phyloP scores from a whole-genome alignment of 1,140 invertebrate genomes.

The Lithobius niger region DNA sequence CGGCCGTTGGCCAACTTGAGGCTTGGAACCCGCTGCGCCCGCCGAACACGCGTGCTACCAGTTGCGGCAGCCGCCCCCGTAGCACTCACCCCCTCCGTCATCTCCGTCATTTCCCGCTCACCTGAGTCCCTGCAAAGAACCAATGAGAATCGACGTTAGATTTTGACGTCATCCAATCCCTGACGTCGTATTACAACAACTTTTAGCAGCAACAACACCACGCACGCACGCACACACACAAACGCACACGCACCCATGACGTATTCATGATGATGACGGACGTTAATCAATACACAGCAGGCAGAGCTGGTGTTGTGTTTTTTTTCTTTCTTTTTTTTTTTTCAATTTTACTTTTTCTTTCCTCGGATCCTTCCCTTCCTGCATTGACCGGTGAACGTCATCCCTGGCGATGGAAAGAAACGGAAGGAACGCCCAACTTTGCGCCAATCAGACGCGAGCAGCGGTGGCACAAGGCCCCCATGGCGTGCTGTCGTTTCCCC shows the following conservation, averaged over 20 bases:
- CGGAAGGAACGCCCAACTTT: too few species aligned
- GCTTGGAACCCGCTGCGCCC: slow-evolving; percentile 50
- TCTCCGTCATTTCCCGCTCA: slow-evolving; percentile 2
- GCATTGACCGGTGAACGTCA: too few species aligned
- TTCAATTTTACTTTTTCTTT: not conserved
- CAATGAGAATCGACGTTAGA: not conserved
- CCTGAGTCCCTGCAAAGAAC: slow-evolving; percentile 9
- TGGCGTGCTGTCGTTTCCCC: too few species aligned
- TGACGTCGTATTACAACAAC: not conserved
- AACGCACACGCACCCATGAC: not conserved
- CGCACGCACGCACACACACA: not conserved
- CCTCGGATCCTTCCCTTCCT: too few species aligned
- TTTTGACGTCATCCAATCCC: not conserved
- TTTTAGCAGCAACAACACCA: not conserved
- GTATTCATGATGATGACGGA: not conserved
- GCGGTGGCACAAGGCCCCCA: too few species aligned
- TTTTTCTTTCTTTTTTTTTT: not conserved
- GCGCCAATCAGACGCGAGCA: too few species aligned
- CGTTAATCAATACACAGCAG: not conserved
- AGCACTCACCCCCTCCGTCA: not conserved
- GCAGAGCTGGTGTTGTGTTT: not conserved
- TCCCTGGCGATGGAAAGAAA: too few species aligned
- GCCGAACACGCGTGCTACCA: slow-evolving; percentile 9
- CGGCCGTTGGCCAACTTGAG: slow-evolving; percentile 51
- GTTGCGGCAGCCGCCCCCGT: not conserved